Evolutionary conservation across 92 coral and sea anemone species (phyloP).

Genomic region (Chrysogorgia sp.): DNA sequence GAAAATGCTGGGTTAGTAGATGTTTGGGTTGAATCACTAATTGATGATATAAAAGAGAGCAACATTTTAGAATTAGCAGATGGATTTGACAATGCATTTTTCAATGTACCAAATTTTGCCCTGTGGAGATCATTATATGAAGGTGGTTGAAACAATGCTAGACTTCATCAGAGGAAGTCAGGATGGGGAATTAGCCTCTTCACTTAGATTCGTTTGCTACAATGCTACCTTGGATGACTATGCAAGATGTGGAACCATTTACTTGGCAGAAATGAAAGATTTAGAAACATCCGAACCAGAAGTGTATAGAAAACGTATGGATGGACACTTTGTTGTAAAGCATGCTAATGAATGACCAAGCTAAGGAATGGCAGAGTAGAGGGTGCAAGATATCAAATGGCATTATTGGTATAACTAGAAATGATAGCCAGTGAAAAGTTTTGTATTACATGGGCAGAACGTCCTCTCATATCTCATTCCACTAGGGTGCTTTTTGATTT

Average conservation of each 20-base stretch:
- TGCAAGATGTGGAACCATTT: not conserved
- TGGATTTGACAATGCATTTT: not conserved
- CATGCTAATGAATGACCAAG: not conserved
- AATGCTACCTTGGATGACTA: slow-evolving; percentile 17
- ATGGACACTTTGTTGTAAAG: slow-evolving; percentile 15
- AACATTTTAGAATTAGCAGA: not conserved
- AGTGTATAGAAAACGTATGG: not conserved
- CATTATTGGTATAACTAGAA: too few species aligned
- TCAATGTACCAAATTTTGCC: not conserved
- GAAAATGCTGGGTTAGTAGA: too few species aligned
- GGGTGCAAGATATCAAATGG: slow-evolving; percentile 17
- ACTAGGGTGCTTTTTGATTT: slow-evolving; percentile 1
- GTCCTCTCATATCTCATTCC: slow-evolving; percentile 16
- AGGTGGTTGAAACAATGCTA: slow-evolving; percentile 6
- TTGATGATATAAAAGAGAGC: not conserved
- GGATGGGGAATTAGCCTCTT: too few species aligned
- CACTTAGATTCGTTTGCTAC: not conserved
- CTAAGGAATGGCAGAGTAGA: slow-evolving; percentile 11
- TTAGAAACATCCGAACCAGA: not conserved
- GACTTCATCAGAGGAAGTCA: not conserved
- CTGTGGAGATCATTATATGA: slow-evolving; percentile 17
- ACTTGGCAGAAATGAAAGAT: slow-evolving; percentile 4
- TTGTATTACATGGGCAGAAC: slow-evolving; percentile 10
- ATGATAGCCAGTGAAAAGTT: slow-evolving; percentile 19
- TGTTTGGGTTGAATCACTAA: not conserved